These are phyloP conservation scores for Magallana ariakensis DNA, from an alignment of 1,140 invertebrate genomes.

Conservation along the genomic window DNA sequence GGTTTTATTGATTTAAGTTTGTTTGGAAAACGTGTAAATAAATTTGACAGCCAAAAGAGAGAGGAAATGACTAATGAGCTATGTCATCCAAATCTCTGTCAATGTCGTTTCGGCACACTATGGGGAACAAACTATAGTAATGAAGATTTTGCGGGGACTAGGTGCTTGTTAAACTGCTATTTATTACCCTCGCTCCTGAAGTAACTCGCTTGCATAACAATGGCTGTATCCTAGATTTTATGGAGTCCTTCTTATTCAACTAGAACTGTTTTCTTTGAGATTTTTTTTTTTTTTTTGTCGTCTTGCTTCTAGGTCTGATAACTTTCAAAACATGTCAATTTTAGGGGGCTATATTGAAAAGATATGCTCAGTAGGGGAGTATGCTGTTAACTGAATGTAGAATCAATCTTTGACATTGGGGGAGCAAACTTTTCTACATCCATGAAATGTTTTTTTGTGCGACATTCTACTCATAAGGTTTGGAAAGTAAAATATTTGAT, in stretches of 20 bases:
- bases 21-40: slow-evolving; percentile 23
- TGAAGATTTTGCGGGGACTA: not conserved
- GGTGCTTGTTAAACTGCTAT: not conserved
- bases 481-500: too few relatives aligned
- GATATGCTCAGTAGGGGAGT: not conserved
- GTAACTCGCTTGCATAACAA: slow-evolving; percentile 12
- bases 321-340: too few relatives aligned
- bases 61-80: slow-evolving; percentile 31
- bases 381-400: not conserved
- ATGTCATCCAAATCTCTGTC: slow-evolving; percentile 10
- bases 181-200: not conserved
- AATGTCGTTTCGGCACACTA: not conserved
- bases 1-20: slow-evolving; percentile 2
- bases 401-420: not conserved
- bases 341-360: too few relatives aligned
- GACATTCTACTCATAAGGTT: too few relatives aligned
- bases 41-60: slow-evolving; percentile 18
- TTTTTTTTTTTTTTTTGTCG: too few relatives aligned
- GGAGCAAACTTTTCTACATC: too few relatives aligned
- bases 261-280: too few relatives aligned
- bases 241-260: not conserved
- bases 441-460: too few relatives aligned
- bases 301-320: too few relatives aligned
- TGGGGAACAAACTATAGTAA: slow-evolving; percentile 25
- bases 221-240: not conserved